A percentile compares a stretch with the other conserved stretches of the same genome.
These are phyloP conservation scores for Drosophila cardini DNA, from an alignment of 1,140 invertebrate species.

Conservation along the genomic window DNA sequence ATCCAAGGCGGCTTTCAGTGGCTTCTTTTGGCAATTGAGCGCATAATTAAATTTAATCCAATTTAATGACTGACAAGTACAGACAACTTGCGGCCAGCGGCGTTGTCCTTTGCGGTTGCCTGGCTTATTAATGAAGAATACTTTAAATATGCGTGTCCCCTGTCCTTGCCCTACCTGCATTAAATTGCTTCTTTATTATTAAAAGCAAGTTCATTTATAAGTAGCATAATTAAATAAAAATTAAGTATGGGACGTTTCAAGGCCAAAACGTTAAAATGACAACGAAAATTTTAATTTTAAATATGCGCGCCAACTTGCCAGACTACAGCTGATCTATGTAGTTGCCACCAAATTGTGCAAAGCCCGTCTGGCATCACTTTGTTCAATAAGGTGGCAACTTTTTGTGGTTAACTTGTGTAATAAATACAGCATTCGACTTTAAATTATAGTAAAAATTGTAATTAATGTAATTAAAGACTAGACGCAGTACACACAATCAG, in stretches of 20 bases:
- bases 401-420: constrained; percentile 58
- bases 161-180: constrained; percentile 4
- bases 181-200: constrained; percentile 37
- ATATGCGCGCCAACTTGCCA: constrained; percentile 23
- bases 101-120: constrained; percentile 15
- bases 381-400: constrained; percentile 27
- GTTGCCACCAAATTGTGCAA: constrained; percentile 13
- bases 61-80: constrained; percentile 69
- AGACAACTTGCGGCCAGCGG: constrained; percentile 21
- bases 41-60: constrained; percentile 76
- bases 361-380: constrained; percentile 3
- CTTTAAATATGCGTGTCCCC: constrained; percentile 41
- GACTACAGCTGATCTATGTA: background rate
- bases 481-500: constrained; percentile 6
- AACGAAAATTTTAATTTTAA: background rate
- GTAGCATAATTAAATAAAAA: constrained; percentile 5
- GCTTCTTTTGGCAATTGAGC: constrained; percentile 52
- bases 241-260: background rate
- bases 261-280: background rate
- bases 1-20: constrained; percentile 41
- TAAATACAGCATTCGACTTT: constrained; percentile 64
- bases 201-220: constrained; percentile 17
- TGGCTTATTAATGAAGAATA: constrained; percentile 48
- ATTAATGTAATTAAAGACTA: constrained; percentile 42
- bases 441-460: constrained; percentile 39